These are phyloP conservation scores for Characodon lateralis DNA, from an alignment of 2,797 vertebrate genomes.

Conservation along the genomic window DNA sequence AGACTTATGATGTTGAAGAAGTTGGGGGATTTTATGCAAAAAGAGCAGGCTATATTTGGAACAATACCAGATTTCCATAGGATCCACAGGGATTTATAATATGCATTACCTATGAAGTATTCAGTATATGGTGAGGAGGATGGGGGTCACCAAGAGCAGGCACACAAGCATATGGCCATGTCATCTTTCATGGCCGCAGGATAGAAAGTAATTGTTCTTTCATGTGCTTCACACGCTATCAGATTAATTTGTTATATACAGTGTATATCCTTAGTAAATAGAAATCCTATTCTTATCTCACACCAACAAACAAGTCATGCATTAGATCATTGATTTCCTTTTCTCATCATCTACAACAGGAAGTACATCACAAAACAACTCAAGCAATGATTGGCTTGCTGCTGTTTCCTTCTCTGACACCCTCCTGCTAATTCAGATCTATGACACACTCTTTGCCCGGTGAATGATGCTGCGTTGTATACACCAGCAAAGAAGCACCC, in stretches of 20 bases:
- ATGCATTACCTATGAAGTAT: conserved; percentile 45
- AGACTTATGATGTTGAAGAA: conserved; percentile 18
- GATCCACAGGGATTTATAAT: conserved; percentile 59
- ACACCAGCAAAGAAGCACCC: conserved; percentile 21
- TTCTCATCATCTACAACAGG: conserved; percentile 28
- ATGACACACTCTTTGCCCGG: conserved; percentile 44
- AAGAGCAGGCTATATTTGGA: conserved; percentile 61
- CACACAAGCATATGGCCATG: conserved; percentile 44
- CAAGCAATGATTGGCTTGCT: conserved; percentile 37
- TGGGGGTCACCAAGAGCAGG: conserved; percentile 52
- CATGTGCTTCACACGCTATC: conserved; percentile 4
- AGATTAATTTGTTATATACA: conserved; percentile 11
- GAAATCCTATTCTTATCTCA: conserved; percentile 6
- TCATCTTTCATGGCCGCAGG: conserved; percentile 31
- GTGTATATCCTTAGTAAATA: conserved; percentile 10
- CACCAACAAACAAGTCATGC: conserved; percentile 20
- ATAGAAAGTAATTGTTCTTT: conserved; percentile 33
- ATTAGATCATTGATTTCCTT: conserved; percentile 33
- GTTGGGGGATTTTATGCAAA: conserved; percentile 49
- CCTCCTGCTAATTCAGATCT: conserved; percentile 64
- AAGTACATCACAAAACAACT: conserved; percentile 44
- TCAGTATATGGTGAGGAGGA: conserved; percentile 47
- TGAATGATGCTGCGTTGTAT: conserved; percentile 52
- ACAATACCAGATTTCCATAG: conserved; percentile 77
- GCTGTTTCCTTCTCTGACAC: conserved; percentile 43